Evolutionary conservation across 1,140 invertebrate genomes (phyloP).

Genomic region (Drosophila asahinai): DNA sequence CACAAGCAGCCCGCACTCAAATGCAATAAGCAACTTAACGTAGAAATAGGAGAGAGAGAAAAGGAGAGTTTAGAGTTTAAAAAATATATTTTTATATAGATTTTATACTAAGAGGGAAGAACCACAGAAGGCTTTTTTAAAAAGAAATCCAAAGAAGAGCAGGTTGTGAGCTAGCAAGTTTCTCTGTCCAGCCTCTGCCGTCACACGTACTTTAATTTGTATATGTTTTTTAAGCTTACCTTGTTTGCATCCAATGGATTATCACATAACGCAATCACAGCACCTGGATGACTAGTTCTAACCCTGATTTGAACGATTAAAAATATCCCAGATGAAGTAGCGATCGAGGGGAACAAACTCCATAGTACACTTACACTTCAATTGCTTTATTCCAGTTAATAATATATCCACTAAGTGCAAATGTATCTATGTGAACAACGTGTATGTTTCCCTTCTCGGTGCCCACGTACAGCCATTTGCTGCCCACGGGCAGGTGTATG

Average conservation of each 20-base stretch:
- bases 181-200: too few species aligned
- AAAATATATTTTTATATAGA: neutral
- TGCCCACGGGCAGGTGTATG: constrained; percentile 97
- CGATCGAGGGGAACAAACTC: neutral
- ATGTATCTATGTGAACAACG: constrained; percentile 98
- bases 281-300: constrained; percentile 97
- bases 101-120: neutral
- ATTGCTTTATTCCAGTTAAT: constrained; percentile 99
- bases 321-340: too few species aligned
- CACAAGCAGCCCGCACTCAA: constrained; percentile 96
- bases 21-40: constrained; percentile 96
- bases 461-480: constrained; percentile 99
- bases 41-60: neutral
- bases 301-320: constrained; percentile 87
- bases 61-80: neutral
- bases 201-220: too few species aligned
- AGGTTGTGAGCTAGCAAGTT: too few species aligned
- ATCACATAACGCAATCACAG: constrained; percentile 97
- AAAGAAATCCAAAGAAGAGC: neutral
- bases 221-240: constrained; percentile 86
- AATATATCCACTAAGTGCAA: constrained; percentile 98
- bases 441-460: constrained; percentile 99
- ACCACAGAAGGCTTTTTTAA: neutral
- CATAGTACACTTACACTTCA: constrained; percentile 95
- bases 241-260: constrained; percentile 98